Conservation (phyloP, 2,113 vertebrate genomes). For the Mus musculus region DNA sequence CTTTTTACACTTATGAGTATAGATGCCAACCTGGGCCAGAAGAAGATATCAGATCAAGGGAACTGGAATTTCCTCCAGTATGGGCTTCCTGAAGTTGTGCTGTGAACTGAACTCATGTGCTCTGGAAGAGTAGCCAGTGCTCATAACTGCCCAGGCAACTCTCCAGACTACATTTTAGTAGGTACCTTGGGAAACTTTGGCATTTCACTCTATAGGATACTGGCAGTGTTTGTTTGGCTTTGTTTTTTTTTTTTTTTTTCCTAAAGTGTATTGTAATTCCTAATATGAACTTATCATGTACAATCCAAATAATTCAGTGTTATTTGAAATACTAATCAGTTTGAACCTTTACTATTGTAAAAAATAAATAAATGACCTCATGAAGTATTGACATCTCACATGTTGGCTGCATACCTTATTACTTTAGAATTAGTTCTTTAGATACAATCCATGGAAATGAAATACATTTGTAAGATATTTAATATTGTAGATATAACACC, state of each 20-base stretch:
- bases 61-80: too few relatives aligned
- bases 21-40: too few relatives aligned
- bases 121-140: not conserved
- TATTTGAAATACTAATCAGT: not conserved
- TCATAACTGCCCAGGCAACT: not conserved
- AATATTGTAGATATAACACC: not conserved
- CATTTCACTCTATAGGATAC: not conserved
- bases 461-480: not conserved
- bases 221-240: not conserved
- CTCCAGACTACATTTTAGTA: not conserved
- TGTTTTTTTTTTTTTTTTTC: not conserved
- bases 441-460: not conserved
- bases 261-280: not conserved
- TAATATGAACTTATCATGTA: not conserved
- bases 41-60: too few relatives aligned
- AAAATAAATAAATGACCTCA: not conserved
- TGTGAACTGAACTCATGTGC: not conserved
- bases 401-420: not conserved
- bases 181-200: not conserved
- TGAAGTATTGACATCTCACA: not conserved
- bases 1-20: too few relatives aligned
- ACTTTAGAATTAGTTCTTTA: constrained; percentile 27
- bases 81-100: too few relatives aligned
- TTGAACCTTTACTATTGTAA: not conserved
- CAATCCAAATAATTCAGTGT: not conserved